Evolutionary conservation across 2,888 invertebrate species (phyloP).

Genomic region (Eupithecia subfuscata): DNA sequence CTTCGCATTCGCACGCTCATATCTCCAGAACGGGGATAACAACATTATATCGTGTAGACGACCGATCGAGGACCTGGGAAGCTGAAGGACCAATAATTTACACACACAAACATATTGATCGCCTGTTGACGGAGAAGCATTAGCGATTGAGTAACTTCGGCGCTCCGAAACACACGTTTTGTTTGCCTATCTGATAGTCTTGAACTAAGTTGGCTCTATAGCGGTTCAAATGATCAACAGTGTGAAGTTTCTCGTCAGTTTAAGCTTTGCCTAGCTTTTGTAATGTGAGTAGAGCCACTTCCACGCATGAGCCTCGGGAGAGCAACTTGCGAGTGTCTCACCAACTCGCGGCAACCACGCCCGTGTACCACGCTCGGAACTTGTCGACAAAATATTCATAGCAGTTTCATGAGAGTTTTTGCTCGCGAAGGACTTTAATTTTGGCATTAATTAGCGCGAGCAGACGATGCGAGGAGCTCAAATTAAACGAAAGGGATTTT

Average conservation of each 20-base stretch:
- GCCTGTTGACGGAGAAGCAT: not conserved
- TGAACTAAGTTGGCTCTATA: not conserved
- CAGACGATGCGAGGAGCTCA: not conserved
- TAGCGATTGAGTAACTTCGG: not conserved
- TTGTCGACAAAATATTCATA: constrained; percentile 29
- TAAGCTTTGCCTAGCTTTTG: not conserved
- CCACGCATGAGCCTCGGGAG: not conserved
- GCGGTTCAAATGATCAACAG: not conserved
- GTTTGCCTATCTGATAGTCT: not conserved
- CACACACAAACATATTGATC: not conserved
- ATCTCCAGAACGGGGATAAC: constrained; percentile 24
- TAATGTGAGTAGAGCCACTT: not conserved
- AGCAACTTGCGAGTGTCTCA: constrained; percentile 10
- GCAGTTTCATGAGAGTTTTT: constrained; percentile 16
- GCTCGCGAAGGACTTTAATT: constrained; percentile 6
- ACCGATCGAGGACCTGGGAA: not conserved
- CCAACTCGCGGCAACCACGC: constrained; percentile 6
- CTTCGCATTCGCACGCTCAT: constrained; percentile 19
- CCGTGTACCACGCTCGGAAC: constrained; percentile 22
- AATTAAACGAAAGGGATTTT: constrained; percentile 8
- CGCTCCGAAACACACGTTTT: not conserved
- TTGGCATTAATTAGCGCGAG: constrained; percentile 12
- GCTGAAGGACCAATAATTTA: not conserved
- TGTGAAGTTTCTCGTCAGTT: not conserved
- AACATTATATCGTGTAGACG: not conserved